phyloP scores from a whole-genome alignment of 1,140 invertebrate species.

The Samia ricini region DNA sequence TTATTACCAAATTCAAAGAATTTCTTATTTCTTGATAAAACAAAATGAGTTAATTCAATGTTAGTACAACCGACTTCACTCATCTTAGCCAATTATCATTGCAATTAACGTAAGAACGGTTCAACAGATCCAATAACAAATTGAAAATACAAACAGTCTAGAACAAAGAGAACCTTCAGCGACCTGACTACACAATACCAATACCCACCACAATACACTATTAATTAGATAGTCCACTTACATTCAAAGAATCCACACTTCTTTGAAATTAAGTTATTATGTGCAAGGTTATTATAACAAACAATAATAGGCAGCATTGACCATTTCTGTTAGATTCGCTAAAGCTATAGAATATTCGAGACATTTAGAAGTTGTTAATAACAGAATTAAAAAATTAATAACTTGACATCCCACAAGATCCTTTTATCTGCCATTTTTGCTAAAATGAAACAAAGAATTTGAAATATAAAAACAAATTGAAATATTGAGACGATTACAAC shows the following conservation, averaged over 20 bases:
- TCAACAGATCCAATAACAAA: slow-evolving; percentile 41
- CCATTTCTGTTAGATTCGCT: too few species aligned
- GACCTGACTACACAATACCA: slow-evolving; percentile 54
- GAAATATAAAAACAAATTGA: slow-evolving; percentile 41
- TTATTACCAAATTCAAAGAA: too few species aligned
- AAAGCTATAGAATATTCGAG: too few species aligned
- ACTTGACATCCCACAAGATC: too few species aligned
- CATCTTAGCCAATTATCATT: slow-evolving; percentile 26
- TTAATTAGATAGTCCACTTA: slow-evolving; percentile 49
- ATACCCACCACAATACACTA: slow-evolving; percentile 43
- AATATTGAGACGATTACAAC: slow-evolving; percentile 47
- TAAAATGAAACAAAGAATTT: not conserved
- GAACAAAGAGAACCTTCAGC: slow-evolving; percentile 64
- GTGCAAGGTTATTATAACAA: not conserved
- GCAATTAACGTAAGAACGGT: slow-evolving; percentile 48
- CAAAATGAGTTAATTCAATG: not conserved
- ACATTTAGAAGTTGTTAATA: too few species aligned
- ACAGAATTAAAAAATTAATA: too few species aligned
- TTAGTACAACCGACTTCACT: not conserved
- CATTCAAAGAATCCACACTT: slow-evolving; percentile 49
- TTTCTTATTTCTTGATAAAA: too few species aligned
- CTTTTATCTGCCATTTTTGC: not conserved
- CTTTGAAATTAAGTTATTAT: slow-evolving; percentile 39
- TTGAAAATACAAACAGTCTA: slow-evolving; percentile 61
- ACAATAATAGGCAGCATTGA: not conserved